phyloP scores from a whole-genome alignment of 2,797 vertebrate species.

The Moxostoma hubbsi region DNA sequence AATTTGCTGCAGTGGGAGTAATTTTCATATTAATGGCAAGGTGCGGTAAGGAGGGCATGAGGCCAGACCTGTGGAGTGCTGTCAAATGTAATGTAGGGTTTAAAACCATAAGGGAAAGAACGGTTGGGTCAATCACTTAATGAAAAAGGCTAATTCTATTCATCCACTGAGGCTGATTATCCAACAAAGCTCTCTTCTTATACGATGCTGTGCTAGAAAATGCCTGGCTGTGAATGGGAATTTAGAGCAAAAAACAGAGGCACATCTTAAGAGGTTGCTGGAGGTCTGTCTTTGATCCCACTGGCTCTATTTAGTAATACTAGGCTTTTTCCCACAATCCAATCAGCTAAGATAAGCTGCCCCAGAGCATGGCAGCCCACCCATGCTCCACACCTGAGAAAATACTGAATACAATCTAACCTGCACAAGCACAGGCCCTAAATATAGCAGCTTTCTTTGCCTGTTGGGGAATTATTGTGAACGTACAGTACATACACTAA shows the following conservation, averaged over 20 bases:
- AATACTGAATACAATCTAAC: not conserved
- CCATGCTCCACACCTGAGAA: not conserved
- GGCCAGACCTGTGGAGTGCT: constrained; percentile 20
- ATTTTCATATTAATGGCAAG: constrained; percentile 32
- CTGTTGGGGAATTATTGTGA: not conserved
- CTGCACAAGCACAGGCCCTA: not conserved
- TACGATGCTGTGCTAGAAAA: constrained; percentile 45
- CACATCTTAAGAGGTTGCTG: constrained; percentile 59
- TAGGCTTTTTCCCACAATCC: constrained; percentile 43
- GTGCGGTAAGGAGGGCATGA: constrained; percentile 19
- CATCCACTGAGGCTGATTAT: constrained; percentile 60
- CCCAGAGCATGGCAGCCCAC: not conserved
- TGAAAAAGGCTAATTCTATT: constrained; percentile 64
- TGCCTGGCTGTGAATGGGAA: constrained; percentile 13
- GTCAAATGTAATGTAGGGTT: constrained; percentile 40
- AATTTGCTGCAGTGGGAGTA: constrained; percentile 22
- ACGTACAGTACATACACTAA: not conserved
- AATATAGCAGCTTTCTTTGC: not conserved
- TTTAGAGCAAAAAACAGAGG: constrained; percentile 55
- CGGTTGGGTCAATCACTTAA: constrained; percentile 61
- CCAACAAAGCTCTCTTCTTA: constrained; percentile 54
- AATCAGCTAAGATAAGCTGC: constrained; percentile 35
- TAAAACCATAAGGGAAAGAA: constrained; percentile 49
- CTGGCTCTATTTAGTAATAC: constrained; percentile 56
- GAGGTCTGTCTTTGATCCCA: constrained; percentile 66